Percentiles rank a stretch among this genome's conserved stretches.
Evolutionary conservation across 2,888 invertebrate genomes (phyloP).

Genomic region (Drosophila flavopinicola): DNA sequence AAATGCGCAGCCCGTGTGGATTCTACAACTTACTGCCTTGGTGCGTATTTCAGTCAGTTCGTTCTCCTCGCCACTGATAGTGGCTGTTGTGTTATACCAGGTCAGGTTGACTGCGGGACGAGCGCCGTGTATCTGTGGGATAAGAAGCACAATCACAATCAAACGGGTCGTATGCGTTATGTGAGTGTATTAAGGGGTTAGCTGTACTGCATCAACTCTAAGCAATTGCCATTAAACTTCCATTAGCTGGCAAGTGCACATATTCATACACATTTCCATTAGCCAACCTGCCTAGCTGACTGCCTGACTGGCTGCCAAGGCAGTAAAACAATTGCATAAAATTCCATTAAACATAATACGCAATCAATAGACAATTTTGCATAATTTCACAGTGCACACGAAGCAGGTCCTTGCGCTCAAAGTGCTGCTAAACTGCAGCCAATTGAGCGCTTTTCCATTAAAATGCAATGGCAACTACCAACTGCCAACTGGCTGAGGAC

Average conservation of each 20-base stretch:
- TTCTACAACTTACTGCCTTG: conserved; percentile 84
- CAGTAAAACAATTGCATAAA: conserved; percentile 67
- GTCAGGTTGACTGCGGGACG: conserved; percentile 92
- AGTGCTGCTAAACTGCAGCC: conserved; percentile 64
- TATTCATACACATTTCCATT: conserved; percentile 40
- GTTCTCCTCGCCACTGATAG: conserved; percentile 79
- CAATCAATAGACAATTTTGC: conserved; percentile 72
- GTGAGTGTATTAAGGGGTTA: not conserved
- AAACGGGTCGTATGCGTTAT: conserved; percentile 33
- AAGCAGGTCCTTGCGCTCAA: conserved; percentile 43
- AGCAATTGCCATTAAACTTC: conserved; percentile 67
- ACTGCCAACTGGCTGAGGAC: conserved; percentile 11
- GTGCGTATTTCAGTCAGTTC: conserved; percentile 82
- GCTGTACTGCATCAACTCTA: conserved; percentile 3
- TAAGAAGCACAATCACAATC: not conserved
- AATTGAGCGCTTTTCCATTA: conserved; percentile 69
- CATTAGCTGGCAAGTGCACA: conserved; percentile 28
- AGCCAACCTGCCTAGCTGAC: conserved; percentile 21
- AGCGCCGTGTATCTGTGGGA: conserved; percentile 88
- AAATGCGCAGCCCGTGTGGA: not conserved
- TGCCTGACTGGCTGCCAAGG: conserved; percentile 4
- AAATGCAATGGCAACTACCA: conserved; percentile 55
- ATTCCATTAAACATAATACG: conserved; percentile 72
- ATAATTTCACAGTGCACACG: conserved; percentile 60
- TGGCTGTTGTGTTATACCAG: conserved; percentile 92